Evolutionary conservation across 2,888 invertebrate genomes (phyloP).

Genomic region (Heliconius cydno): DNA sequence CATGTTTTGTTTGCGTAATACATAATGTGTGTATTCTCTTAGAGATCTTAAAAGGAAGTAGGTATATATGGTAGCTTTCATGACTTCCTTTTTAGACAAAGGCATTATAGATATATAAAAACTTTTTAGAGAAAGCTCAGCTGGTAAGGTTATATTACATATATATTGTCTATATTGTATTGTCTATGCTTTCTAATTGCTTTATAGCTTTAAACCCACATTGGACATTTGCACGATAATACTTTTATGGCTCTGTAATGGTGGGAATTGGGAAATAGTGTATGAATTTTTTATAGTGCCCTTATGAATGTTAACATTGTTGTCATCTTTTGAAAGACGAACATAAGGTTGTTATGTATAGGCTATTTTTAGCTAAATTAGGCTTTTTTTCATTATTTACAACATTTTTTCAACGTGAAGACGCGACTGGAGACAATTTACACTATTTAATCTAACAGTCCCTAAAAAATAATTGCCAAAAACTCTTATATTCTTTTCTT

Average conservation of each 20-base stretch:
- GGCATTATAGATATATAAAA: slow-evolving; percentile 6
- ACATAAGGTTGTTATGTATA: too few species aligned
- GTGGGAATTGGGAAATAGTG: background rate
- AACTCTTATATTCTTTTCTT: background rate
- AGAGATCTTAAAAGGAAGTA: slow-evolving; percentile 27
- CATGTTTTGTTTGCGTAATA: slow-evolving; percentile 35
- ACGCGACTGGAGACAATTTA: background rate
- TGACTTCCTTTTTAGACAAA: slow-evolving; percentile 20
- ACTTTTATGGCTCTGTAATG: background rate
- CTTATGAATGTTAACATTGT: background rate
- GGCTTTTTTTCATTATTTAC: background rate
- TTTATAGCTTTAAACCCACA: slow-evolving; percentile 3
- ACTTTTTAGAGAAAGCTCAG: slow-evolving; percentile 19
- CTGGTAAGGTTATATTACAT: background rate
- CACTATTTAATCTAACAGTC: background rate
- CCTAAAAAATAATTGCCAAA: background rate
- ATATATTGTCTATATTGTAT: background rate
- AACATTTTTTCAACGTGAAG: background rate
- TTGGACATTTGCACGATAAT: background rate
- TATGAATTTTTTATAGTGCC: background rate
- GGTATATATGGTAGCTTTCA: slow-evolving; percentile 15
- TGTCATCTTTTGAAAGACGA: too few species aligned
- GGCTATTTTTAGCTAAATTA: too few species aligned
- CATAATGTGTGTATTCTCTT: slow-evolving; percentile 12
- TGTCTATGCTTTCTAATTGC: slow-evolving; percentile 23